Percentiles rank a stretch among this genome's conserved stretches.
phyloP scores from a whole-genome alignment of 2,113 vertebrate species.

The Tachycineta bicolor region DNA sequence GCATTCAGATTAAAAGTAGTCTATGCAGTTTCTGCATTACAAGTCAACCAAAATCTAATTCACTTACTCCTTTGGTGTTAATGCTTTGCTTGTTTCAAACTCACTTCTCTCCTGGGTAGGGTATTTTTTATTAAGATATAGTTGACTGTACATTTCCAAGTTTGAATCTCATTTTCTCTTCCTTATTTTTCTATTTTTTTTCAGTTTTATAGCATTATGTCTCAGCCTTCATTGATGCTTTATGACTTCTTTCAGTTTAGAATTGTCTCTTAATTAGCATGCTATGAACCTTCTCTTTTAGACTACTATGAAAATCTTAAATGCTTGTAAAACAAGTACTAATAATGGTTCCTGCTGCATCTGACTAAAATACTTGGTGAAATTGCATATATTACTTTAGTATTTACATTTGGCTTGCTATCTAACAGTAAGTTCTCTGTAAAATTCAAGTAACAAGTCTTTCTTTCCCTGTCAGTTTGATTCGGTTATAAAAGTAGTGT shows the following conservation, averaged over 20 bases:
- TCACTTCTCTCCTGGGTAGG: neutral
- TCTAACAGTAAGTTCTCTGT: neutral
- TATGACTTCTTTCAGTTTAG: neutral
- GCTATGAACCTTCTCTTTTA: neutral
- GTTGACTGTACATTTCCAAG: neutral
- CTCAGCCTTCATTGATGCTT: neutral
- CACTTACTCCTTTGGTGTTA: neutral
- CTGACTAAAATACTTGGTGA: neutral
- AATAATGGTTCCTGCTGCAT: neutral
- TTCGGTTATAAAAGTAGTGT: neutral
- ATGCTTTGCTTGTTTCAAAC: neutral
- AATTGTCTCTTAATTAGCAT: neutral
- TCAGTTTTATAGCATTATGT: neutral
- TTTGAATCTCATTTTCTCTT: neutral
- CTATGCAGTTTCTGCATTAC: neutral
- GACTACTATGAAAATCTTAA: constrained; percentile 21
- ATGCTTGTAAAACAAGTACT: neutral
- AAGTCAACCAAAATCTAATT: neutral
- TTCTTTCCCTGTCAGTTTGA: neutral
- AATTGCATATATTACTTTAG: neutral
- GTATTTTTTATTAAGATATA: neutral
- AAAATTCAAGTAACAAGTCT: neutral
- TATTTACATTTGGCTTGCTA: neutral
- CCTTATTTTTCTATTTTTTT: neutral
- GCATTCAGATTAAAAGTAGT: neutral